A percentile compares a stretch with the other conserved stretches of the same genome.
Evolutionary conservation across 2,888 invertebrate genomes (phyloP).

Genomic region (Apotomis turbidana): DNA sequence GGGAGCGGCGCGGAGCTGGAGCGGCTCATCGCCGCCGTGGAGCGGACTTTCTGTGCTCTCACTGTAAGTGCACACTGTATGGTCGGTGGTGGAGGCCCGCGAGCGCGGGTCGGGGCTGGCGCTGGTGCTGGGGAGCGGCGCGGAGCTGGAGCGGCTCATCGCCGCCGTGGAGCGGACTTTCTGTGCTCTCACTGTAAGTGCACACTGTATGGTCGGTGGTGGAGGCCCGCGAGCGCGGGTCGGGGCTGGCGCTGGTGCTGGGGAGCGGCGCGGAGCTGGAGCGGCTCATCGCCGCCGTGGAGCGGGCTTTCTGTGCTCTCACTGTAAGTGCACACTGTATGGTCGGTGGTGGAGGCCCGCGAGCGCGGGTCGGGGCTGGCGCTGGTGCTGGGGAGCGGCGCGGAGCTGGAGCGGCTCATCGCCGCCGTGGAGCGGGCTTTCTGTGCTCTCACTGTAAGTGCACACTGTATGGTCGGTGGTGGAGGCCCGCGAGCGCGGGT

Average conservation of each 20-base stretch:
- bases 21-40: constrained; percentile 88
- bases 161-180: constrained; percentile 86
- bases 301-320: constrained; percentile 72
- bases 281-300: constrained; percentile 88
- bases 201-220: constrained; percentile 50
- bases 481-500: constrained; percentile 93
- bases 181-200: constrained; percentile 63
- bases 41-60: constrained; percentile 72
- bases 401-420: constrained; percentile 90
- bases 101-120: constrained; percentile 92
- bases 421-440: constrained; percentile 86
- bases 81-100: constrained; percentile 86
- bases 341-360: constrained; percentile 86
- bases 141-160: constrained; percentile 90
- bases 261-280: constrained; percentile 90
- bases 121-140: constrained; percentile 90
- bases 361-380: constrained; percentile 92
- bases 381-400: constrained; percentile 90
- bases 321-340: constrained; percentile 56
- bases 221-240: constrained; percentile 93
- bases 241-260: constrained; percentile 92
- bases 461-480: constrained; percentile 90
- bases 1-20: constrained; percentile 90
- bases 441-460: constrained; percentile 64
- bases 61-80: constrained; percentile 56